phyloP scores from a whole-genome alignment of 2,113 vertebrate species.

The Pygoscelis antarcticus region DNA sequence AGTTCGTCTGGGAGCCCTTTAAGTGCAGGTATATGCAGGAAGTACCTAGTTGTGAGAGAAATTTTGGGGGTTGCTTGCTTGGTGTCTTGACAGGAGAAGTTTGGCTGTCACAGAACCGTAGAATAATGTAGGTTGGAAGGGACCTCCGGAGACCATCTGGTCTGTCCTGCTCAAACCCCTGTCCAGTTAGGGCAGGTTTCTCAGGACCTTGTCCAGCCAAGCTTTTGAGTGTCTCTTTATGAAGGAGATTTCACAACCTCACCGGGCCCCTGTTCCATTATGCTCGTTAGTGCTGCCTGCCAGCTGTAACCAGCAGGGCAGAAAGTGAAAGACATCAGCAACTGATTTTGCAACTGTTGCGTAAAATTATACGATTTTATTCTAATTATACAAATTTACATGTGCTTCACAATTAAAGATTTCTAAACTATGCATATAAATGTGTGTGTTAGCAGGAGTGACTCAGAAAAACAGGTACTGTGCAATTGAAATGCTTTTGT shows the following conservation, averaged over 20 bases:
- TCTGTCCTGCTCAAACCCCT: background rate
- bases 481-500: background rate
- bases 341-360: background rate
- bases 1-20: background rate
- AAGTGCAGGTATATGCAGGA: background rate
- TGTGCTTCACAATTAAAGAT: background rate
- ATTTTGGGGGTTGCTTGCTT: background rate
- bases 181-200: background rate
- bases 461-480: constrained; percentile 20
- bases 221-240: background rate
- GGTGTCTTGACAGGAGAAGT: background rate
- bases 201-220: background rate
- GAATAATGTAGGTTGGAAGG: background rate
- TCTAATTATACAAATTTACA: background rate
- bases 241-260: background rate
- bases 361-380: background rate
- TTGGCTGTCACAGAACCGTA: background rate
- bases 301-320: background rate
- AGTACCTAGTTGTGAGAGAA: background rate
- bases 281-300: background rate
- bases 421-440: background rate
- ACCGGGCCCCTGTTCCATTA: background rate
- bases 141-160: background rate
- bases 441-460: background rate
- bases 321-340: background rate